Conservation (phyloP, 1,140 invertebrate genomes). For the Dysdera silvatica region DNA sequence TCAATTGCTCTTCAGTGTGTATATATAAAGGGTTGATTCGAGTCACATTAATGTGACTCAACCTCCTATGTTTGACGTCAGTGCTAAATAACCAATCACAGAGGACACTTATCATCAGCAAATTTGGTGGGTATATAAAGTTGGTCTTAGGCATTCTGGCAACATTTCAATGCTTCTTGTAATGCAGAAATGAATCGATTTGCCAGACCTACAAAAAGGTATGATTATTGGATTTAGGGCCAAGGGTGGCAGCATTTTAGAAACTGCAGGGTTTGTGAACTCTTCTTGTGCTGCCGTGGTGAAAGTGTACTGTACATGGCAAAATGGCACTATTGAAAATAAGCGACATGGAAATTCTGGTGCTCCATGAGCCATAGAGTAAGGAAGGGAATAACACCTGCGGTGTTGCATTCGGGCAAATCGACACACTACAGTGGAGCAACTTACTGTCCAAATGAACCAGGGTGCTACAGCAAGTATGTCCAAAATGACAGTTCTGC, state of each 20-base stretch:
- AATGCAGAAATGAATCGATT: neutral
- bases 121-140: neutral
- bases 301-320: neutral
- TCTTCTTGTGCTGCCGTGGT: neutral
- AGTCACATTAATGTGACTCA: too few species aligned
- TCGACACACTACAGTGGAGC: neutral
- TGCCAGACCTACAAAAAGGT: neutral
- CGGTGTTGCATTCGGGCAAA: neutral
- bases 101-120: neutral
- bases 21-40: too few species aligned
- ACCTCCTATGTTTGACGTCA: too few species aligned
- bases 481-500: neutral
- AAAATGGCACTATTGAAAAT: slow-evolving; percentile 7
- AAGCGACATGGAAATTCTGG: neutral
- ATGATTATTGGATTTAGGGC: slow-evolving; percentile 4
- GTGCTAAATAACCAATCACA: too few species aligned
- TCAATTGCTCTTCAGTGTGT: too few species aligned
- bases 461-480: neutral
- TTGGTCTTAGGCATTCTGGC: too few species aligned
- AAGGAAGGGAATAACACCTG: neutral
- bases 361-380: neutral
- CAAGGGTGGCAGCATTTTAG: slow-evolving; percentile 2
- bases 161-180: neutral
- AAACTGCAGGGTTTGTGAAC: neutral
- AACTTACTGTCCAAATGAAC: too few species aligned